Conservation (phyloP, 2,113 vertebrate genomes). For the Excalfactoria chinensis region DNA sequence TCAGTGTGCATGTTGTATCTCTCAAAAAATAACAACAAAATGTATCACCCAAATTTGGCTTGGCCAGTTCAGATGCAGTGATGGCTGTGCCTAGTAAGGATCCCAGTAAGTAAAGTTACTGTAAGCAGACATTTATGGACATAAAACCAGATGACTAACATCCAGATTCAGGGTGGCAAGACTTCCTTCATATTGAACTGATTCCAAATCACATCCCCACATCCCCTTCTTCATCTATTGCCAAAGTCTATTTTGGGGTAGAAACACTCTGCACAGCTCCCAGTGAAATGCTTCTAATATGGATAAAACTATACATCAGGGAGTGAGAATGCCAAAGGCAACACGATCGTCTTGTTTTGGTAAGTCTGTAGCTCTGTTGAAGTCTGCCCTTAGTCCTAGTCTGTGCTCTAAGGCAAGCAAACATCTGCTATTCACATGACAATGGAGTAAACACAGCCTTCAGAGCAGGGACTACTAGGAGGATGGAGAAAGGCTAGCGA, state of each 20-base stretch:
- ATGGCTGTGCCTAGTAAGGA: neutral
- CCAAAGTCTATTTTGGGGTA: neutral
- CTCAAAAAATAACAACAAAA: neutral
- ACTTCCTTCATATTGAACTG: neutral
- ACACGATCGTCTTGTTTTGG: neutral
- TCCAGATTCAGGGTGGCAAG: neutral
- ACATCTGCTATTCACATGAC: neutral
- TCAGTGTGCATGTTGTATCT: neutral
- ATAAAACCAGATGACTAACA: neutral
- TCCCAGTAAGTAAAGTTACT: neutral
- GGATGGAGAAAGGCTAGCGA: neutral
- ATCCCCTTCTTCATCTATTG: neutral
- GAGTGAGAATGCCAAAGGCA: neutral
- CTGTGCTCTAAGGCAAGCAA: neutral
- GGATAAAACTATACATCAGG: neutral
- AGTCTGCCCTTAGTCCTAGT: neutral
- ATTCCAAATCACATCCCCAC: neutral
- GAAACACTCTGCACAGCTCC: neutral
- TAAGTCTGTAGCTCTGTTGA: neutral
- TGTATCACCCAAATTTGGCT: neutral
- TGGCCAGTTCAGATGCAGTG: neutral
- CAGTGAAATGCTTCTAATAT: neutral
- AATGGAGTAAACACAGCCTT: neutral
- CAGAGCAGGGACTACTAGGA: neutral
- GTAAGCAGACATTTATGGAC: neutral